Evolutionary conservation across 2,113 vertebrate genomes (phyloP).

Genomic region (Lepus americanus): DNA sequence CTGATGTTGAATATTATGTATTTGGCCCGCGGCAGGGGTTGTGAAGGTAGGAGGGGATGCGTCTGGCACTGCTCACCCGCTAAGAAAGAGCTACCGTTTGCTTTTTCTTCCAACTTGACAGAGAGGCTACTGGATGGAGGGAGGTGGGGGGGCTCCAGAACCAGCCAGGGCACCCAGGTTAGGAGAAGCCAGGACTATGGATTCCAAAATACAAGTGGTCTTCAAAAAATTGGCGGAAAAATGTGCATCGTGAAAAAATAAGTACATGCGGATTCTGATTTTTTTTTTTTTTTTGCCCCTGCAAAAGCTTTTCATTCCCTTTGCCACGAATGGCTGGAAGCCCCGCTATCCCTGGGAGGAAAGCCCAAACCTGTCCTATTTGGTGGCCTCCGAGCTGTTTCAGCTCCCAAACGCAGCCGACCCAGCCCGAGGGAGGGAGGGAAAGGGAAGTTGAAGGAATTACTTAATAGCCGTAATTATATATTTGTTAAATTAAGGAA

Average conservation of each 20-base stretch:
- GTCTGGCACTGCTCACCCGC: neutral
- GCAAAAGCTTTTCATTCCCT: too few relatives aligned
- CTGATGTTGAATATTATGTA: conserved; percentile 15
- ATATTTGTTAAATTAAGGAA: conserved; percentile 61
- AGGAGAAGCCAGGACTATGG: neutral
- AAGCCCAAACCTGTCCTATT: neutral
- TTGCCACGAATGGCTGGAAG: too few relatives aligned
- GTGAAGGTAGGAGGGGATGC: neutral
- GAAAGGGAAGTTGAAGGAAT: conserved; percentile 10
- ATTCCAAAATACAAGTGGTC: neutral
- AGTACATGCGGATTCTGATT: too few relatives aligned
- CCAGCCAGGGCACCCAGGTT: neutral
- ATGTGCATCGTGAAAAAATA: too few relatives aligned
- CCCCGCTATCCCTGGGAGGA: neutral
- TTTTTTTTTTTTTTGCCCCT: too few relatives aligned
- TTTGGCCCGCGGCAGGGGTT: conserved; percentile 7
- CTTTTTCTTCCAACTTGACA: neutral
- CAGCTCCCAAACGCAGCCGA: neutral
- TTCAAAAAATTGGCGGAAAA: too few relatives aligned
- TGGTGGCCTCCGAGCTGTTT: neutral
- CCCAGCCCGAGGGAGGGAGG: neutral
- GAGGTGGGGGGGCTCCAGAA: neutral
- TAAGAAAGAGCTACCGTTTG: neutral
- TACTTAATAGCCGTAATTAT: conserved; percentile 46
- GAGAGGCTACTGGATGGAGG: neutral